Percentiles rank a stretch among this genome's conserved stretches.
phyloP scores from a whole-genome alignment of 2,888 invertebrate genomes.

The Pollenia labialis region DNA sequence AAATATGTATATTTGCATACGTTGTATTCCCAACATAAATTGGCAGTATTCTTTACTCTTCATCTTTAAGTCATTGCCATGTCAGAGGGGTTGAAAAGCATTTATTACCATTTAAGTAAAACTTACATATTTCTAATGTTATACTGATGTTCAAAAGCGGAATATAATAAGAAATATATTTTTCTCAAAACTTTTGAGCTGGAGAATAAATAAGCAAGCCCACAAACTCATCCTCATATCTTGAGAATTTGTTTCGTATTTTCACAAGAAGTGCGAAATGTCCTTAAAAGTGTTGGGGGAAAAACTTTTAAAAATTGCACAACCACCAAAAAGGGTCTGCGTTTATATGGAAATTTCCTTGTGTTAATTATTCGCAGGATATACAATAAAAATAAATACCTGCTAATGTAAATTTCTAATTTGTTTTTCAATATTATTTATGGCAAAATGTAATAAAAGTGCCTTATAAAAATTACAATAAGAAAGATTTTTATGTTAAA shows the following conservation, averaged over 20 bases:
- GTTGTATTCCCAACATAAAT: not conserved
- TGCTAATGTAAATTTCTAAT: conserved; percentile 41
- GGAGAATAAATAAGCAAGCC: conserved; percentile 22
- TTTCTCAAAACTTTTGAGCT: conserved; percentile 42
- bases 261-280: not conserved
- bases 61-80: not conserved
- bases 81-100: conserved; percentile 18
- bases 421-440: conserved; percentile 2
- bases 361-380: not conserved
- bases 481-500: conserved; percentile 6
- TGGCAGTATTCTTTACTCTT: not conserved
- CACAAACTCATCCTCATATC: not conserved
- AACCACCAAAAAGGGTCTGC: conserved; percentile 32
- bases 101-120: conserved; percentile 49
- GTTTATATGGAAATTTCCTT: conserved; percentile 23
- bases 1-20: too few relatives aligned
- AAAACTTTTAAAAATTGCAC: conserved; percentile 46
- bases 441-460: not conserved
- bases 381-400: conserved; percentile 5
- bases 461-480: conserved; percentile 27
- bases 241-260: not conserved
- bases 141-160: not conserved
- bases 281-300: conserved; percentile 22
- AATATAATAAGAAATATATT: not conserved
- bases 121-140: conserved; percentile 23